phyloP scores from a whole-genome alignment of 2,888 invertebrate species.

The Acleris emargana region DNA sequence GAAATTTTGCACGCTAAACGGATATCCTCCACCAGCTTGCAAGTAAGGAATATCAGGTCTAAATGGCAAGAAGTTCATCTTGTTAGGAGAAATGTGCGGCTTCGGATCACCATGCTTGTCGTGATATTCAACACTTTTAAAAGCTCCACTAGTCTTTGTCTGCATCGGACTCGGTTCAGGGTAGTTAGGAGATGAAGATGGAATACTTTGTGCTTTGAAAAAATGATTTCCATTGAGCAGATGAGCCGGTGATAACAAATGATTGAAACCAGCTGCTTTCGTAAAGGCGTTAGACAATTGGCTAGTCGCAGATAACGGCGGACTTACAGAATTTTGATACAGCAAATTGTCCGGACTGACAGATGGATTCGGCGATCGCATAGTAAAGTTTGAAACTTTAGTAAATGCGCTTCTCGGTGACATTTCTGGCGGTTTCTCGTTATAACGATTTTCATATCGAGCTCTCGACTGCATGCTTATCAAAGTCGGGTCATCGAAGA shows the following conservation, averaged over 20 bases:
- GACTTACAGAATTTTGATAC: conserved; percentile 91
- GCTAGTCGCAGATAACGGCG: conserved; percentile 84
- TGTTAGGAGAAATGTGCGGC: conserved; percentile 73
- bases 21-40: conserved; percentile 73
- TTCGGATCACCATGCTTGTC: conserved; percentile 65
- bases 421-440: conserved; percentile 75
- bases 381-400: conserved; percentile 85
- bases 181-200: conserved; percentile 78
- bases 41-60: conserved; percentile 83
- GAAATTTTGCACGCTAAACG: conserved; percentile 79
- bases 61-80: conserved; percentile 83
- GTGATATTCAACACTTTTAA: conserved; percentile 66
- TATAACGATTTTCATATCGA: conserved; percentile 74
- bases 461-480: conserved; percentile 81
- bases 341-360: conserved; percentile 90
- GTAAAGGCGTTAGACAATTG: conserved; percentile 78
- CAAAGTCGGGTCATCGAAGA: conserved; percentile 84
- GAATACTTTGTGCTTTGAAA: conserved; percentile 80
- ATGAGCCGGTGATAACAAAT: conserved; percentile 73
- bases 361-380: conserved; percentile 87
- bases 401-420: conserved; percentile 92
- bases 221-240: conserved; percentile 79
- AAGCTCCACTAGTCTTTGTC: conserved; percentile 55
- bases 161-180: conserved; percentile 63
- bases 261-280: conserved; percentile 68